A percentile compares a stretch with the other conserved stretches of the same genome.
These are phyloP conservation scores for Mimas tiliae DNA, from an alignment of 2,888 invertebrate species.

Conservation along the genomic window DNA sequence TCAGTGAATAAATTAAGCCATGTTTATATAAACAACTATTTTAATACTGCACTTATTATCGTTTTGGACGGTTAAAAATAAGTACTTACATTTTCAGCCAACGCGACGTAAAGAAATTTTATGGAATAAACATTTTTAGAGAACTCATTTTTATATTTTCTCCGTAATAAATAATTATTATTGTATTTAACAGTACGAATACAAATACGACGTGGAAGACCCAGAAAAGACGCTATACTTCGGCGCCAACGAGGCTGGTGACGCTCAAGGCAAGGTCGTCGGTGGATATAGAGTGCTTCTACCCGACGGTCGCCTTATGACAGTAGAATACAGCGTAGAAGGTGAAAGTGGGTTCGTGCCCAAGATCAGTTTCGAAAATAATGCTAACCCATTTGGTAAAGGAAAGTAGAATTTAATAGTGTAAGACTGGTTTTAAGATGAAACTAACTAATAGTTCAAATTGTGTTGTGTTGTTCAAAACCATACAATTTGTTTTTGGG, in stretches of 20 bases:
- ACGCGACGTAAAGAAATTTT: too few relatives aligned
- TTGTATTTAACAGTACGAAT: constrained; percentile 86
- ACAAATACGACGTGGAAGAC: constrained; percentile 90
- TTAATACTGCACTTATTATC: too few relatives aligned
- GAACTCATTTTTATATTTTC: too few relatives aligned
- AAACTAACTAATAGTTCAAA: constrained; percentile 36
- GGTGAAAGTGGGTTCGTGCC: constrained; percentile 90
- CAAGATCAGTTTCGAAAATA: constrained; percentile 87
- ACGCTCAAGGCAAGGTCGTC: constrained; percentile 86
- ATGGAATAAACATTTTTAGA: too few relatives aligned
- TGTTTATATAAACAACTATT: too few relatives aligned
- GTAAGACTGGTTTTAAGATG: constrained; percentile 37
- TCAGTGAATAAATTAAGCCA: background rate
- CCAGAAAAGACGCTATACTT: constrained; percentile 87
- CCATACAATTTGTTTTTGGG: background rate
- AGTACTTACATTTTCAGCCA: too few relatives aligned
- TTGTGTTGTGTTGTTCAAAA: constrained; percentile 18
- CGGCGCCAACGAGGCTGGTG: constrained; percentile 88
- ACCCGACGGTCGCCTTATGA: constrained; percentile 90
- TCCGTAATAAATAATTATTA: background rate
- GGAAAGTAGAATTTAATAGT: constrained; percentile 54
- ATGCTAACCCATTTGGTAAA: constrained; percentile 84
- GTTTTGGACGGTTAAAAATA: too few relatives aligned
- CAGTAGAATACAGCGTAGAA: constrained; percentile 89
- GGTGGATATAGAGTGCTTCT: constrained; percentile 88